phyloP scores from a whole-genome alignment of 2,797 vertebrate species.

The Garrulus glandarius region DNA sequence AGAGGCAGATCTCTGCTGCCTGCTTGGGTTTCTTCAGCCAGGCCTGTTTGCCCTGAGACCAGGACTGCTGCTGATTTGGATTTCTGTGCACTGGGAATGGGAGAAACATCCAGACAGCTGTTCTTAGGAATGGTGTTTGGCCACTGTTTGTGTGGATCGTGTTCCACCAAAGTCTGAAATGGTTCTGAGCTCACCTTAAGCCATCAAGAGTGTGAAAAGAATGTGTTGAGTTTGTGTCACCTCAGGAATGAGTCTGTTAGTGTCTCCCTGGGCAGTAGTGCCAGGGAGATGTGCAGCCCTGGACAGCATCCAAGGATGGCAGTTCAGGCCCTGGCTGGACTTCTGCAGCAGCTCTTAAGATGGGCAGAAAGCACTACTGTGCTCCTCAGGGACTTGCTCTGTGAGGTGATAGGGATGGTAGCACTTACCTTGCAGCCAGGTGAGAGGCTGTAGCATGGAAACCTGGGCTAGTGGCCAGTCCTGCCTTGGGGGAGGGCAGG shows the following conservation, averaged over 20 bases:
- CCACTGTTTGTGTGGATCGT: accelerated
- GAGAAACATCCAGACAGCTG: not conserved
- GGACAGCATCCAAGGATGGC: not conserved
- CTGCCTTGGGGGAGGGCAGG: not conserved
- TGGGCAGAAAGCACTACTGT: not conserved
- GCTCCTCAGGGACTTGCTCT: not conserved
- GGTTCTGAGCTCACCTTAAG: not conserved
- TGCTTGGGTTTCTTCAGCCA: not conserved
- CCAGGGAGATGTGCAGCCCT: not conserved
- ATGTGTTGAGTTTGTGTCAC: not conserved
- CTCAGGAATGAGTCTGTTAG: not conserved
- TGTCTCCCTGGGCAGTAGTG: not conserved
- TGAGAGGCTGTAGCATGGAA: not conserved
- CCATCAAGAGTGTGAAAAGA: not conserved
- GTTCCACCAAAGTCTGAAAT: not conserved
- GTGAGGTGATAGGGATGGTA: not conserved
- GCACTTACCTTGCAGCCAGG: not conserved
- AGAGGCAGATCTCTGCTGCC: not conserved
- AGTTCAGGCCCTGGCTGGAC: not conserved
- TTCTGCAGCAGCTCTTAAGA: not conserved
- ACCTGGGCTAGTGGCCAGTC: not conserved
- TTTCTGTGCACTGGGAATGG: not conserved
- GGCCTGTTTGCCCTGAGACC: not conserved
- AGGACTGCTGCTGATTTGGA: not conserved
- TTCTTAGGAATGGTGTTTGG: not conserved